Conservation (phyloP, 2,797 vertebrate species). For the Lepilemur ruficaudatus region DNA sequence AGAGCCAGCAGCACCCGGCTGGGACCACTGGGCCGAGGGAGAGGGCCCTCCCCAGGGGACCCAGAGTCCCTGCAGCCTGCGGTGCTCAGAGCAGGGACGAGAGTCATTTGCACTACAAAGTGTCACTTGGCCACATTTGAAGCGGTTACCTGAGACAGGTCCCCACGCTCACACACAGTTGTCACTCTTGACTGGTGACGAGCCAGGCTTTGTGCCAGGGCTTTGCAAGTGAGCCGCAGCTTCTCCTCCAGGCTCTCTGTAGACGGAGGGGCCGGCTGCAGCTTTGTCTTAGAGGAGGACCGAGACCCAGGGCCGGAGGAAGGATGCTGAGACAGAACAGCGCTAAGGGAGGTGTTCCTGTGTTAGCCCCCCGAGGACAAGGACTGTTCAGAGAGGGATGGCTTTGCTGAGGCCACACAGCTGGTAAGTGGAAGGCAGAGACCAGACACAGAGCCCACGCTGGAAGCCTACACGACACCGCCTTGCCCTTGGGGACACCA, state of each 20-base stretch:
- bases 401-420: not conserved
- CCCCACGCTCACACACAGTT: rapidly evolving
- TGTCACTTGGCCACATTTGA: rapidly evolving
- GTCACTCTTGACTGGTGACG: not conserved
- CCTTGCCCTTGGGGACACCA: rapidly evolving
- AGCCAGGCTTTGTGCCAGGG: not conserved
- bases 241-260: rapidly evolving
- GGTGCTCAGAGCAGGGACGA: not conserved
- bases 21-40: rapidly evolving
- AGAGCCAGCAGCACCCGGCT: not conserved
- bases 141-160: not conserved
- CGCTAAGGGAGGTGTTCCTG: rapidly evolving
- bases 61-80: rapidly evolving
- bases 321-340: not conserved
- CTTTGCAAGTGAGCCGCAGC: not conserved
- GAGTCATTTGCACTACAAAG: too few species aligned
- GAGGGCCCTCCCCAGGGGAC: not conserved
- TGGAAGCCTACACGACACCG: rapidly evolving
- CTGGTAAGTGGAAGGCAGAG: not conserved
- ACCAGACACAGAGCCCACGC: rapidly evolving
- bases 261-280: not conserved
- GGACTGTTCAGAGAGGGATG: not conserved
- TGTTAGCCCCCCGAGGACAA: not conserved
- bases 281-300: not conserved
- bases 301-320: rapidly evolving